Evolutionary conservation across 1,140 invertebrate genomes (phyloP), one percentile per base, ranked within the genome.

Genomic region (Galleria mellonella): DNA sequence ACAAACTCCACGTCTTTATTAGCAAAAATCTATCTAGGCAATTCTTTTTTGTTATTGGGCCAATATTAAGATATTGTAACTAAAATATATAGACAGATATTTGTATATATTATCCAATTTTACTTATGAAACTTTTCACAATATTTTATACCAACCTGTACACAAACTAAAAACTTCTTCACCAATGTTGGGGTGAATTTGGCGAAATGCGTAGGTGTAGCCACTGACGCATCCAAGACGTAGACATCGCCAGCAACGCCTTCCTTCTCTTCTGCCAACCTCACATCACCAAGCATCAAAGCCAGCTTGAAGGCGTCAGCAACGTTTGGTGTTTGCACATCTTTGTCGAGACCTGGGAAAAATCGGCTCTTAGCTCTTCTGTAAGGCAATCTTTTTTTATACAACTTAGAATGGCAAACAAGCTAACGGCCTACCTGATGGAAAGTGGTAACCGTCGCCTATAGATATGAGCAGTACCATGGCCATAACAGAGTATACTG

Each of bases 161-260:
- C 92, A 69, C 92, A 93, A 32, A 94, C 90, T 47, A 95, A 83
- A 77, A 95, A 95, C 69, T 95, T 95, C 78, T 94, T 95, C 12
- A 94, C 90, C 14, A 94, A 66, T 0, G 91, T 84, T 0, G 94
- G 94, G 0, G 93, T 94, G 63, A 95, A 93, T 83, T 94, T 95
- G 32, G 93, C 89, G 70, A 94, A 94, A 64, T 94, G 92, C 0
- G 88, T 83, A 0, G 93, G 90, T 0, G 93, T 94, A 0, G 92
- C 93, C 3, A 94, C 91, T 4, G 89, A 87, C 0, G 94, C 94
- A 62, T 95, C 94, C 13, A 95, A 69, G 29, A 95, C 88, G 64
- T 94, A 95, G 6, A 95, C 90, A 60, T 95, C 94, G 0, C 94
- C 94, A 1, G 93, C 94, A 3, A 95, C 94, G 17, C 94, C 94